Conservation (phyloP, 2,888 invertebrate genomes). For the Brachycybe producta region DNA sequence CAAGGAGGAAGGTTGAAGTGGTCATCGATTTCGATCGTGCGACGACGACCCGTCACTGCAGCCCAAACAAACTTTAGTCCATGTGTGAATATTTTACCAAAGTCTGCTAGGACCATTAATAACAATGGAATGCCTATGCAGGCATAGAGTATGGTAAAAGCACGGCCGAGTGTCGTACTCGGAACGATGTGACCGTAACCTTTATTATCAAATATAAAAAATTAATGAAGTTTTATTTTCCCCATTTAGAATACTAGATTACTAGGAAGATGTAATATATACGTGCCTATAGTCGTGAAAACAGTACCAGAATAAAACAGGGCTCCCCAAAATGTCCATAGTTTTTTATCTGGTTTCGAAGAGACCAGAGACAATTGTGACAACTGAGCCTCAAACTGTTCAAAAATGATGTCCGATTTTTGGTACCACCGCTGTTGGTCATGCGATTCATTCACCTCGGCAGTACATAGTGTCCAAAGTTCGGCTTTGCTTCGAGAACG, state of each 20-base stretch:
- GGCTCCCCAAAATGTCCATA: conserved; percentile 28
- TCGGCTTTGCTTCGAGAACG: no score
- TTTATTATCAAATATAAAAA: conserved; percentile 37
- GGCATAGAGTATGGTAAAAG: conserved; percentile 83
- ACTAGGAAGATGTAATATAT: no score
- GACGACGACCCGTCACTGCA: no score
- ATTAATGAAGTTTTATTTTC: not conserved
- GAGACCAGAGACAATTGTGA: not conserved
- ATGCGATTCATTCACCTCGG: not conserved
- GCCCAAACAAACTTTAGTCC: conserved; percentile 80
- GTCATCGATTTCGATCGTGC: conserved; percentile 73
- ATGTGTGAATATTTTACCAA: conserved; percentile 84
- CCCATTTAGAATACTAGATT: not conserved
- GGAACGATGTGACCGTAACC: conserved; percentile 96
- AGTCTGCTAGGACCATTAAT: conserved; percentile 82
- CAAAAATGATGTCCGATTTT: not conserved
- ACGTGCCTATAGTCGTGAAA: conserved; percentile 77
- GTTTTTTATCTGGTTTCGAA: no score
- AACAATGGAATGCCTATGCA: conserved; percentile 92
- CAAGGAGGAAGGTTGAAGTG: conserved; percentile 90
- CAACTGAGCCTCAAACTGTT: not conserved
- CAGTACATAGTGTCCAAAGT: no score
- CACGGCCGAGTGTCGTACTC: conserved; percentile 67
- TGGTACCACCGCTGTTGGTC: conserved; percentile 2
- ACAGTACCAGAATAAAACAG: conserved; percentile 74